These are phyloP conservation scores for Subacronicta megacephala DNA, from an alignment of 2,888 invertebrate genomes.

Conservation along the genomic window DNA sequence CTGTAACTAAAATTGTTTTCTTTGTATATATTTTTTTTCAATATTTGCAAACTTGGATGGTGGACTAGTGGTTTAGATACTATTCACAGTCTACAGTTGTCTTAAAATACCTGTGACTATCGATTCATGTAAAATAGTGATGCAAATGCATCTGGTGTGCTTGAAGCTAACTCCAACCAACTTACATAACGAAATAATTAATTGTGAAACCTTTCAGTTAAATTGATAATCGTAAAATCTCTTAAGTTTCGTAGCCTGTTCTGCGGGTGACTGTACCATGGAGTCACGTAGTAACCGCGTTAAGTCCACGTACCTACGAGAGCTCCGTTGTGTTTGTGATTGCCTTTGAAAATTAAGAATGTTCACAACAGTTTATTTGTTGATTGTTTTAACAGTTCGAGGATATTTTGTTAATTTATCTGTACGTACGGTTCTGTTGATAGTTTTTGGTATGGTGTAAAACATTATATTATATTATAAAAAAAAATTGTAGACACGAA, in stretches of 20 bases:
- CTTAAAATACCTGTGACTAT: neutral
- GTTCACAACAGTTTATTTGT: conserved; percentile 26
- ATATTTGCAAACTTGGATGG: too few relatives aligned
- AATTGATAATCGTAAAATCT: too few relatives aligned
- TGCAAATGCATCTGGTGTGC: neutral
- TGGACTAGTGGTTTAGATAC: too few relatives aligned
- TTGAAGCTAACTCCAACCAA: neutral
- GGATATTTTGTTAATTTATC: neutral
- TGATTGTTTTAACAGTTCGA: conserved; percentile 32
- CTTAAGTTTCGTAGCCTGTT: neutral
- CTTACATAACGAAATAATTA: too few relatives aligned
- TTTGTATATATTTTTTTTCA: too few relatives aligned
- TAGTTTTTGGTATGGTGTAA: neutral
- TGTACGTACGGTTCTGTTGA: neutral
- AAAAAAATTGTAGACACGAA: conserved; percentile 11
- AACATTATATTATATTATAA: too few relatives aligned
- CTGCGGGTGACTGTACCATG: conserved; percentile 16
- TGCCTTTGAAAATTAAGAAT: conserved; percentile 51
- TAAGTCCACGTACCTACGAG: conserved; percentile 40
- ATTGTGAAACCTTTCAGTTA: too few relatives aligned
- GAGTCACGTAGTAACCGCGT: conserved; percentile 41
- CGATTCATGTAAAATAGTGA: neutral
- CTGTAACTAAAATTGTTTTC: neutral
- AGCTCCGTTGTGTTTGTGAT: conserved; percentile 31
- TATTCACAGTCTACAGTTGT: too few relatives aligned